phyloP scores from a whole-genome alignment of 1,140 invertebrate species.

The Parasteatoda tepidariorum region DNA sequence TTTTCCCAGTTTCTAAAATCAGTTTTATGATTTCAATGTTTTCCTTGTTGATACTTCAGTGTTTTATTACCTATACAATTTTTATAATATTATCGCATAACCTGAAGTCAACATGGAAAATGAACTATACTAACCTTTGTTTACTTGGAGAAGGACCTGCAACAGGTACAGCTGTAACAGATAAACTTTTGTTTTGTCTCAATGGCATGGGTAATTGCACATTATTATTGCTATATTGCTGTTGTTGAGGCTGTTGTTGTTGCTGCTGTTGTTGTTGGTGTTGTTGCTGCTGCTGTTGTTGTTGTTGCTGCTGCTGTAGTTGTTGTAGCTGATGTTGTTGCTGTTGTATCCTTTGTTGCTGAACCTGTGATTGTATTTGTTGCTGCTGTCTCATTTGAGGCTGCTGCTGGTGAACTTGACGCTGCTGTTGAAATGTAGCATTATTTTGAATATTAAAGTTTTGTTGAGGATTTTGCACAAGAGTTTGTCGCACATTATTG shows the following conservation, averaged over 20 bases:
- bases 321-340: constrained; percentile 68
- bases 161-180: constrained; percentile 31
- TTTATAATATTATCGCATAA: no score
- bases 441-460: constrained; percentile 8
- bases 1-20: no score
- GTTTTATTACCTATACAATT: no score
- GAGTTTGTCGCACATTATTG: background rate
- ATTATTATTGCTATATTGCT: constrained; percentile 6
- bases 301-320: constrained; percentile 51
- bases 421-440: constrained; percentile 58
- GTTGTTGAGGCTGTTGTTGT: background rate
- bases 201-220: constrained; percentile 40
- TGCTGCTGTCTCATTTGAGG: constrained; percentile 62
- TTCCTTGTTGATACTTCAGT: no score
- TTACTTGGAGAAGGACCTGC: constrained; percentile 27
- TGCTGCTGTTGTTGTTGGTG: constrained; percentile 62
- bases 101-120: no score
- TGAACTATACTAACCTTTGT: constrained; percentile 14
- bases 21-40: no score
- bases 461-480: background rate
- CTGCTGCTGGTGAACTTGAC: constrained; percentile 66
- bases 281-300: constrained; percentile 4
- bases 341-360: constrained; percentile 62
- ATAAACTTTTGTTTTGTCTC: constrained; percentile 35
- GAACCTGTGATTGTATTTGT: background rate